Percentiles rank a stretch among this genome's conserved stretches.
phyloP scores from a whole-genome alignment of 2,113 vertebrate genomes.

The Guaruba guarouba region DNA sequence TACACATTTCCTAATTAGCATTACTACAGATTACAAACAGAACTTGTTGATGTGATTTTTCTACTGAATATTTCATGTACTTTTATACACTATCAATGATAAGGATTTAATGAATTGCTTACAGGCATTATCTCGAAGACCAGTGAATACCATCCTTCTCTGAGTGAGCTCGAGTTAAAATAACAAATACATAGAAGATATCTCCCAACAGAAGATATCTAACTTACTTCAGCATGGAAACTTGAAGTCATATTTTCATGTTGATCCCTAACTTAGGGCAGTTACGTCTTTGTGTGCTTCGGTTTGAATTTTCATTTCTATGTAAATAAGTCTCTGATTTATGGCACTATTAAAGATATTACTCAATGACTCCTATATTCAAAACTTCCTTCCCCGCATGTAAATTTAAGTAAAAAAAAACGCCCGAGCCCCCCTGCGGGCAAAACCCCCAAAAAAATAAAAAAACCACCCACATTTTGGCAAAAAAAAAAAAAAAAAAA shows the following conservation, averaged over 20 bases:
- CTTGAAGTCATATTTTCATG: background rate
- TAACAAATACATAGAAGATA: background rate
- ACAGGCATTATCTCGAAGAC: background rate
- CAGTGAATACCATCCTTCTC: background rate
- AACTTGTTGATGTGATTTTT: background rate
- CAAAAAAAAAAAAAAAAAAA: background rate
- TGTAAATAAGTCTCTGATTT: conserved; percentile 59
- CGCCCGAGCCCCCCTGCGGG: too few species aligned
- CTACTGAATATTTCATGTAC: conserved; percentile 1
- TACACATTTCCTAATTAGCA: background rate
- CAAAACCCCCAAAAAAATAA: too few species aligned
- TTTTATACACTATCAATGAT: background rate
- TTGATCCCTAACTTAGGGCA: background rate
- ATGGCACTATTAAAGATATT: conserved; percentile 36
- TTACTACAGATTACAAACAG: background rate
- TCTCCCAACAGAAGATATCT: background rate
- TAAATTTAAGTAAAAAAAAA: conserved; percentile 41
- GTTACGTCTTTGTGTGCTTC: background rate
- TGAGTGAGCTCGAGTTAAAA: background rate
- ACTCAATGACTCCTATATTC: conserved; percentile 22
- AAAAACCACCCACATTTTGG: too few species aligned
- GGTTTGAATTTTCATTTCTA: conserved; percentile 59
- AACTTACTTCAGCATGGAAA: background rate
- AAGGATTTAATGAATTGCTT: conserved; percentile 38
- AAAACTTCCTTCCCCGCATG: conserved; percentile 31